Percentiles rank a stretch among this genome's conserved stretches.
These are phyloP conservation scores for Tribolium madens DNA, from an alignment of 1,140 invertebrate genomes.

Conservation along the genomic window DNA sequence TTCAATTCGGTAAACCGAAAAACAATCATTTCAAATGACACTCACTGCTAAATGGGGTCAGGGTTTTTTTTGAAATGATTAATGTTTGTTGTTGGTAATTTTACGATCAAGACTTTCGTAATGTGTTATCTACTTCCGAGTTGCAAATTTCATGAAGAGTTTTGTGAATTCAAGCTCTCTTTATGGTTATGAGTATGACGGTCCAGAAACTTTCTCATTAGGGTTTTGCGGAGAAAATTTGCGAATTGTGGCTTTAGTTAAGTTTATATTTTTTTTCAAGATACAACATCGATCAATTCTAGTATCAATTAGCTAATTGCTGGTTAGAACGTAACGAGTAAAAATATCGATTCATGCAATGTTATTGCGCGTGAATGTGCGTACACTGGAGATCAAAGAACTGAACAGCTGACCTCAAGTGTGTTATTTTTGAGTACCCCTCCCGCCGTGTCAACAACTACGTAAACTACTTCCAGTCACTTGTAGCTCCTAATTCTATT, in stretches of 20 bases:
- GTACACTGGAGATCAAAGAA: background rate
- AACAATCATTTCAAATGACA: background rate
- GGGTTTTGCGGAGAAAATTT: background rate
- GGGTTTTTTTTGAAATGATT: background rate
- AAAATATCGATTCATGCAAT: too few species aligned
- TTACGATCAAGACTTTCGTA: constrained; percentile 7
- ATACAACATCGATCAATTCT: too few species aligned
- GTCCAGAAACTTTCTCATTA: background rate
- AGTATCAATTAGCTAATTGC: too few species aligned
- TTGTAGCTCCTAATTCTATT: background rate
- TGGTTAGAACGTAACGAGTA: too few species aligned
- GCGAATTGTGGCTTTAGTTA: background rate
- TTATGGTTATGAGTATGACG: too few species aligned
- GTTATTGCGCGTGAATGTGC: background rate
- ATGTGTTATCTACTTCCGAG: background rate
- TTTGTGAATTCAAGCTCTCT: background rate
- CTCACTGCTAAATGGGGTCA: background rate
- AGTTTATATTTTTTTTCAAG: too few species aligned
- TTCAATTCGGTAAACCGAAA: background rate
- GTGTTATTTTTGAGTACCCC: background rate
- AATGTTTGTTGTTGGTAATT: background rate
- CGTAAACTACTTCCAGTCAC: background rate
- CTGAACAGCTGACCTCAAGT: background rate
- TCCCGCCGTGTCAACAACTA: too few species aligned
- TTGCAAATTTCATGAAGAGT: background rate